Base-by-base conservation (phyloP, 2,113 vertebrate species). In the Macroglossus sobrinus region DNA sequence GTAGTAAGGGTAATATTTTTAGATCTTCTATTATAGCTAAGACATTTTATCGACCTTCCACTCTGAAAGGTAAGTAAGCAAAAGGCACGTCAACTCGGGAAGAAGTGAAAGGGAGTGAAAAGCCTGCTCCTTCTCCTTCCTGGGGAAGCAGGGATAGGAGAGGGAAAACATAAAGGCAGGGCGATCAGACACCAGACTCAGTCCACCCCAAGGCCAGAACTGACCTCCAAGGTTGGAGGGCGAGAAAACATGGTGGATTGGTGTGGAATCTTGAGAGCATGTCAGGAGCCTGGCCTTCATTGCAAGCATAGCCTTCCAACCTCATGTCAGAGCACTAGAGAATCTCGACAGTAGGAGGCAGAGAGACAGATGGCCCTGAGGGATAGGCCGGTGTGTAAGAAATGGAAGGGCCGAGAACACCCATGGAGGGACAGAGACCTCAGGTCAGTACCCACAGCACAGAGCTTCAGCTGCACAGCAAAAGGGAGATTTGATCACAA, bases 1-100 rank as follows among this genome's bases (percentile, higher is more conserved):
- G 13, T 63, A 63, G 82, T 84, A 57, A 61, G 76, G 11, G 40
- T 61, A 94, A 76, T 82, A 91, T 74, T 92, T 92, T 96, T 90
- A 88, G 88, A 88, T 91, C 13, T 86, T 91, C 38, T 84, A 5
- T 87, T 82, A 66, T 18, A 85, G 55, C 28, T 33, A 71, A 90
- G 59, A 38, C 3, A 5, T 66, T 64, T 78, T 84, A 75, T 84
- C 45, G 38, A 72, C 43, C 33, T 93, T 92, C 21, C 21, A 68
- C 22, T 30, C 21, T 87, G 63, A 84, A 35, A 19, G 2, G 7
- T 61, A 50, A 95, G 30, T 69, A 10, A 55, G 38, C 43, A 85
- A 81, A 85, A 93, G n/a, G 26, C 75, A 53, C 24, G 35, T 50
- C 57, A 47, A 28, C 87, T 89, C 75, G 14, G 43, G 26, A 45